A percentile compares a stretch with the other conserved stretches of the same genome.
Conservation (phyloP, 2,888 invertebrate genomes). For the Digitonthophagus gazella region DNA sequence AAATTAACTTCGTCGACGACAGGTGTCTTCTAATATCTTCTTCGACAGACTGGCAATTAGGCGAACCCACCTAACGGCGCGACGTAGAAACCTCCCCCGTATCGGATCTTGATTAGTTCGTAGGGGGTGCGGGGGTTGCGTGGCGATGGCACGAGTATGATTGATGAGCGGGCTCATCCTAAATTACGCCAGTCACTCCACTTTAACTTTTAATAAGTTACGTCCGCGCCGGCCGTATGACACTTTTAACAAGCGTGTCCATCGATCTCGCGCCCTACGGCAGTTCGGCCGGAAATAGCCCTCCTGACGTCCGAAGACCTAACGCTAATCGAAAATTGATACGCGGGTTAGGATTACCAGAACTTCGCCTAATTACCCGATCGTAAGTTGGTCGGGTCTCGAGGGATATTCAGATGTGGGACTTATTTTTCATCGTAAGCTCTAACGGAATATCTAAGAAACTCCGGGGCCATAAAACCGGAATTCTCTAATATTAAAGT, state of each 20-base stretch:
- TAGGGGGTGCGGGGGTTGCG: not conserved
- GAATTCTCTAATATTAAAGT: not conserved
- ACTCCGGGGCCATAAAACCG: too few relatives aligned
- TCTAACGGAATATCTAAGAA: too few relatives aligned
- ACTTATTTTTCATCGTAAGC: not conserved
- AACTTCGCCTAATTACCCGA: not conserved
- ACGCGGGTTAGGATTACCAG: not conserved
- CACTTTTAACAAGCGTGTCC: constrained; percentile 40
- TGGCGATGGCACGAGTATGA: constrained; percentile 15
- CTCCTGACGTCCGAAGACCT: constrained; percentile 3
- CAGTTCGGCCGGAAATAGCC: constrained; percentile 1
- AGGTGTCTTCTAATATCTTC: not conserved
- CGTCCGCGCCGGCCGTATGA: constrained; percentile 36
- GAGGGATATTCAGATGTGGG: not conserved
- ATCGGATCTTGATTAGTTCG: not conserved
- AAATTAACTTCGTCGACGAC: not conserved
- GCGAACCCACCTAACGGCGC: not conserved
- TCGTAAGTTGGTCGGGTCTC: not conserved
- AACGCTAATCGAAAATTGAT: constrained; percentile 14
- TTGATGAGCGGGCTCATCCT: constrained; percentile 7
- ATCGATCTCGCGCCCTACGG: constrained; percentile 33
- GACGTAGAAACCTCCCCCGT: not conserved
- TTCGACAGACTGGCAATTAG: not conserved
- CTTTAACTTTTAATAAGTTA: constrained; percentile 48
- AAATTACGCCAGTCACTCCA: constrained; percentile 38